phyloP scores from a whole-genome alignment of 2,797 vertebrate species.

The Myotis planiceps region DNA sequence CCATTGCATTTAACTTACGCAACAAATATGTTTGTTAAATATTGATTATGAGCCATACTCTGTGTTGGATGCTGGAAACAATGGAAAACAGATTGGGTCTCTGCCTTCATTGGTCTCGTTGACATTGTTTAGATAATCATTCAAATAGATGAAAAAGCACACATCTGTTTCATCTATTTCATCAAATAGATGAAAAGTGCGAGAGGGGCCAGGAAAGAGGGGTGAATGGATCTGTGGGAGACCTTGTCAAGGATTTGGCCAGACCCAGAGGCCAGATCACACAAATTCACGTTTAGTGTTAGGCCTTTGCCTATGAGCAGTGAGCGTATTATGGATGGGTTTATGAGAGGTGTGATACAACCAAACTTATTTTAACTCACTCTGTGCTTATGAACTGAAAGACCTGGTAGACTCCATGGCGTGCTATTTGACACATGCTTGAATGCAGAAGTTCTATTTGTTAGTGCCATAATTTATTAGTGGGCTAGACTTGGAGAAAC shows the following conservation, averaged over 20 bases:
- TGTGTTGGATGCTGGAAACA: not conserved
- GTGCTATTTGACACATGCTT: not conserved
- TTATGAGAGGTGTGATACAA: not conserved
- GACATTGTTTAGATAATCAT: not conserved
- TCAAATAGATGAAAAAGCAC: not conserved
- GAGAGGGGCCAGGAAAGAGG: not conserved
- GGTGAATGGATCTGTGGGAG: not conserved
- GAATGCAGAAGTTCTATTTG: not conserved
- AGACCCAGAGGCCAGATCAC: not conserved
- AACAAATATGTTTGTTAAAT: not conserved
- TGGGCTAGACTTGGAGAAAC: not conserved
- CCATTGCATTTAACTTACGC: not conserved
- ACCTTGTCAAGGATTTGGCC: not conserved
- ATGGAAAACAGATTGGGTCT: not conserved
- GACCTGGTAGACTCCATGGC: not conserved
- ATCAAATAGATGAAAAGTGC: not conserved
- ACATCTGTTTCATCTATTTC: too few relatives aligned
- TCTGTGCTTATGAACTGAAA: conserved; percentile 14
- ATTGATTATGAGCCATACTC: not conserved
- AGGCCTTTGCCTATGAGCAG: not conserved
- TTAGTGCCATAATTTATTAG: not conserved
- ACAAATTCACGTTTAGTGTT: not conserved
- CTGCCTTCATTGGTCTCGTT: not conserved
- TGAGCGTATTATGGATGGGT: not conserved
- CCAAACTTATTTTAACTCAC: not conserved